phyloP scores from a whole-genome alignment of 2,888 invertebrate genomes.

The Dilophus febrilis region DNA sequence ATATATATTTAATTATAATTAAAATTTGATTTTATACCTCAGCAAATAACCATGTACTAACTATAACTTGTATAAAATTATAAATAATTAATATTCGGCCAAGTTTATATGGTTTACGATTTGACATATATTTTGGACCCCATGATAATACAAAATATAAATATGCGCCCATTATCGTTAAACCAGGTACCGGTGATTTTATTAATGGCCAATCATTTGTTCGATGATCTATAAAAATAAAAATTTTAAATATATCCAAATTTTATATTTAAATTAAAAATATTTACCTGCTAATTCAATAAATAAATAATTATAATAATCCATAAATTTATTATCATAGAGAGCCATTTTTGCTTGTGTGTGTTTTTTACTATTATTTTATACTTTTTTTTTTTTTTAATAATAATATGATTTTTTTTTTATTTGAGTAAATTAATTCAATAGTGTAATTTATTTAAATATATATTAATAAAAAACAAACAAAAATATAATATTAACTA shows the following conservation, averaged over 20 bases:
- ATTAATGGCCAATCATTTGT: constrained; percentile 50
- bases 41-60: constrained; percentile 61
- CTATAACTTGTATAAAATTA: constrained; percentile 72
- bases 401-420: too few species aligned
- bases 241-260: background rate
- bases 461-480: too few species aligned
- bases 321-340: constrained; percentile 42
- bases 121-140: constrained; percentile 77
- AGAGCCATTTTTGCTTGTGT: constrained; percentile 32
- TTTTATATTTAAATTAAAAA: constrained; percentile 9
- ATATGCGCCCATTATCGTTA: constrained; percentile 48
- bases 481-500: too few species aligned
- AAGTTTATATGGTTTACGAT: constrained; percentile 67
- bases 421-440: too few species aligned
- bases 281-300: constrained; percentile 47
- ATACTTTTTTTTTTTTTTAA: background rate
- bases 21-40: constrained; percentile 16
- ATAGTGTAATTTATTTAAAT: too few species aligned
- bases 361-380: background rate
- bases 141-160: constrained; percentile 54
- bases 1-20: too few species aligned
- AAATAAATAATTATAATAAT: constrained; percentile 45
- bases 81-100: constrained; percentile 65
- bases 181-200: constrained; percentile 47
- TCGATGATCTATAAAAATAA: constrained; percentile 35